phyloP scores from a whole-genome alignment of 2,113 vertebrate species.

The Labeo catla region DNA sequence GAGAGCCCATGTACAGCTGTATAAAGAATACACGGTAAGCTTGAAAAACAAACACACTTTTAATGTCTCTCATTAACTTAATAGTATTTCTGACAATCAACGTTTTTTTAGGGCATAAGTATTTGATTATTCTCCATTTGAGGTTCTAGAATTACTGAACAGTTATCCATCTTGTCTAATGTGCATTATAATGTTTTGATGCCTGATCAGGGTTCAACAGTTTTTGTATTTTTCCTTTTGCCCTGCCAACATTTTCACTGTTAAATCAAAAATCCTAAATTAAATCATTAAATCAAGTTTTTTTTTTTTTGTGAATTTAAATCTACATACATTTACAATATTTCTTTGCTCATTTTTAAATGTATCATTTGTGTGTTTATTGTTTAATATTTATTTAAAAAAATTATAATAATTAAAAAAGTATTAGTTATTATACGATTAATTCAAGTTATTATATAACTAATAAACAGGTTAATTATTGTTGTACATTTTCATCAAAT shows the following conservation, averaged over 20 bases:
- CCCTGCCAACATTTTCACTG: background rate
- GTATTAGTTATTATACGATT: background rate
- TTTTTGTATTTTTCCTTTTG: background rate
- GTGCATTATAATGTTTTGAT: background rate
- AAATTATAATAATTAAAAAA: background rate
- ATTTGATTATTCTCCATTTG: background rate
- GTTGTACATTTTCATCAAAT: background rate
- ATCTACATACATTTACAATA: background rate
- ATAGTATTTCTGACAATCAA: background rate
- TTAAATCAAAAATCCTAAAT: too few relatives aligned
- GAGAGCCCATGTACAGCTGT: constrained; percentile 82
- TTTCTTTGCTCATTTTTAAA: background rate
- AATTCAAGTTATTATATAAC: background rate
- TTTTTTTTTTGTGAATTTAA: background rate
- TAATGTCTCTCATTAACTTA: background rate
- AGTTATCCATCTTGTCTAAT: background rate
- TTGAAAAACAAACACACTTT: background rate
- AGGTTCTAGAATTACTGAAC: background rate
- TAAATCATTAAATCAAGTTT: too few relatives aligned
- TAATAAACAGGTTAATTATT: background rate
- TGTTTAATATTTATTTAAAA: background rate
- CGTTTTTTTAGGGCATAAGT: background rate
- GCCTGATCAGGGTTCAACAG: background rate
- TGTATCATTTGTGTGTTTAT: background rate
- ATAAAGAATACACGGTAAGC: constrained; percentile 88